Conservation (phyloP, 2,113 vertebrate species). For the Eidolon helvum region DNA sequence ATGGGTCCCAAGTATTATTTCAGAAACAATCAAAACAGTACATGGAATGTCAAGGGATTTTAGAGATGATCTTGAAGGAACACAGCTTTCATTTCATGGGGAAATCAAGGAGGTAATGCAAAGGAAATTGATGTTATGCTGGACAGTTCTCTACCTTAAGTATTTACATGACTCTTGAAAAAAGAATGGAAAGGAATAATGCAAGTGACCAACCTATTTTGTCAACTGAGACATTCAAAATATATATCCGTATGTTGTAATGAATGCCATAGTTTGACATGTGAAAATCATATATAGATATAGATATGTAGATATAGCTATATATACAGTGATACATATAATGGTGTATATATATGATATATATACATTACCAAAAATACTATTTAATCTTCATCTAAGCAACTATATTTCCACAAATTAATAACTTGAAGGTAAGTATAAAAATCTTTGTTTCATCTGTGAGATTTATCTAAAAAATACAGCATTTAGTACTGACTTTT, state of each 20-base stretch:
- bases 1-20: slow-evolving; percentile 34
- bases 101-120: slow-evolving; percentile 58
- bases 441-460: neutral
- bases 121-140: slow-evolving; percentile 43
- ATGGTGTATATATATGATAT: neutral
- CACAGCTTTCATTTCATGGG: slow-evolving; percentile 37
- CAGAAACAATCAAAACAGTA: slow-evolving; percentile 41
- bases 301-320: neutral
- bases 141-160: slow-evolving; percentile 18
- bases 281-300: neutral
- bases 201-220: neutral
- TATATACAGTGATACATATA: neutral
- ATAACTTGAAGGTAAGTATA: neutral
- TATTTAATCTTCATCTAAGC: neutral
- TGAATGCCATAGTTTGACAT: neutral
- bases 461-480: slow-evolving; percentile 6
- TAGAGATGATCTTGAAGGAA: neutral
- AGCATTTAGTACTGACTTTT: neutral
- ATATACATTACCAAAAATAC: neutral
- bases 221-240: slow-evolving; percentile 16
- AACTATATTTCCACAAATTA: neutral
- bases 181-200: slow-evolving; percentile 31
- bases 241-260: neutral
- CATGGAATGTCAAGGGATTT: slow-evolving; percentile 38
- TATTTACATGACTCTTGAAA: slow-evolving; percentile 32